Conservation (phyloP, 2,888 invertebrate species). For the Ctena decussata region DNA sequence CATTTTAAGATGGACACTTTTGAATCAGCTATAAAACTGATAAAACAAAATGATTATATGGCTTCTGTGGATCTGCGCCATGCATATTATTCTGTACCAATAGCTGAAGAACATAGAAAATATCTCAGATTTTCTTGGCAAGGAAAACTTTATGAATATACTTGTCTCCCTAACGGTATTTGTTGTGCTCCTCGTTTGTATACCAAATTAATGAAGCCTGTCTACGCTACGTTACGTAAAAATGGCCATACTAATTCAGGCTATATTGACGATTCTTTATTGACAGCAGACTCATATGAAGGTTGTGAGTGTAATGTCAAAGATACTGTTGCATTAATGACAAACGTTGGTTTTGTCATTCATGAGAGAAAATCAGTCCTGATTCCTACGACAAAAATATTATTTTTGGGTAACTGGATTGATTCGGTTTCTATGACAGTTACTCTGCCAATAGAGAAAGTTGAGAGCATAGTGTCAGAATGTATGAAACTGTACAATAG, state of each 20-base stretch:
- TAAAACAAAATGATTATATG: constrained; percentile 55
- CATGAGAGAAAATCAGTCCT: constrained; percentile 36
- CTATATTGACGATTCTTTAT: constrained; percentile 65
- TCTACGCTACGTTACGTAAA: constrained; percentile 46
- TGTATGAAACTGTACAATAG: no score
- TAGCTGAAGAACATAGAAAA: constrained; percentile 31
- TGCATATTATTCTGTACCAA: constrained; percentile 63
- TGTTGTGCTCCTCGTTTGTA: constrained; percentile 58
- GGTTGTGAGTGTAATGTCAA: no score
- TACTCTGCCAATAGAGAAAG: constrained; percentile 34
- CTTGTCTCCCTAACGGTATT: constrained; percentile 56
- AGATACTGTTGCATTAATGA: no score
- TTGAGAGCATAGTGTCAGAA: background rate
- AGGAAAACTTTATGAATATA: constrained; percentile 45
- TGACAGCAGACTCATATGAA: constrained; percentile 22
- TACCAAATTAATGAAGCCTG: constrained; percentile 66
- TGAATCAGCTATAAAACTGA: constrained; percentile 39
- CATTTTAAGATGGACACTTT: constrained; percentile 71
- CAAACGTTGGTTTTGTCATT: no score
- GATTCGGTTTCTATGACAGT: no score
- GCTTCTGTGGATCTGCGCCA: constrained; percentile 57
- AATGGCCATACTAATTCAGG: constrained; percentile 47
- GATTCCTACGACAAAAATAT: no score
- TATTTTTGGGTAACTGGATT: no score
- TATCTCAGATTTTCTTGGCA: constrained; percentile 45